Conservation (phyloP, 2,113 vertebrate species). For the Callocephalon fimbriatum region DNA sequence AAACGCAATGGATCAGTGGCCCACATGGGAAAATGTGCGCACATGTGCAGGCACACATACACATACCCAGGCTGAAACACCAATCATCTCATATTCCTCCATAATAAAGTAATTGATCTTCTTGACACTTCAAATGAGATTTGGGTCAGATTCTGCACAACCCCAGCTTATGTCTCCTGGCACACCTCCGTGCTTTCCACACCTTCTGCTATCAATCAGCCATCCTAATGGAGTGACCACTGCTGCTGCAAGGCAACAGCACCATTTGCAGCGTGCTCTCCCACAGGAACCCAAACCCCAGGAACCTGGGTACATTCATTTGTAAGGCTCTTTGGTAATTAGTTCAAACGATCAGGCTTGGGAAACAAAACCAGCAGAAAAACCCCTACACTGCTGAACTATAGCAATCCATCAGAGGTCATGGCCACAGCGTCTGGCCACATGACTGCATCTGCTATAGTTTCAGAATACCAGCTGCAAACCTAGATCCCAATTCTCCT, state of each 20-base stretch:
- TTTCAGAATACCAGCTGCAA: neutral
- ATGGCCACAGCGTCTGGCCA: neutral
- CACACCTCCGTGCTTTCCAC: neutral
- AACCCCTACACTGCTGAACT: neutral
- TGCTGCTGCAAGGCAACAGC: neutral
- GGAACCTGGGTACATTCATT: neutral
- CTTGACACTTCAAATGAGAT: conserved; percentile 1
- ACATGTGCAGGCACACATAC: accelerated
- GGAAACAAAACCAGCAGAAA: neutral
- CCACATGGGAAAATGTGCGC: accelerated
- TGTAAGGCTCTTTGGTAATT: neutral
- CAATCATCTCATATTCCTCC: neutral
- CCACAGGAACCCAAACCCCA: neutral
- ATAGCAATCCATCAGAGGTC: neutral
- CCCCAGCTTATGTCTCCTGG: neutral
- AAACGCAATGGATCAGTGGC: neutral
- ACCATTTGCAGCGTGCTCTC: neutral
- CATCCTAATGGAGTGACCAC: accelerated
- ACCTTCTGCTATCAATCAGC: neutral
- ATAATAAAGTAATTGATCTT: conserved; percentile 5
- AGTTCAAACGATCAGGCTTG: neutral
- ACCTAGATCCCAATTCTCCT: neutral
- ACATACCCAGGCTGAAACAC: neutral
- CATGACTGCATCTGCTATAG: neutral
- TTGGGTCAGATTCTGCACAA: neutral